These are phyloP conservation scores for Adelges cooleyi DNA, from an alignment of 1,140 invertebrate genomes.

Conservation along the genomic window DNA sequence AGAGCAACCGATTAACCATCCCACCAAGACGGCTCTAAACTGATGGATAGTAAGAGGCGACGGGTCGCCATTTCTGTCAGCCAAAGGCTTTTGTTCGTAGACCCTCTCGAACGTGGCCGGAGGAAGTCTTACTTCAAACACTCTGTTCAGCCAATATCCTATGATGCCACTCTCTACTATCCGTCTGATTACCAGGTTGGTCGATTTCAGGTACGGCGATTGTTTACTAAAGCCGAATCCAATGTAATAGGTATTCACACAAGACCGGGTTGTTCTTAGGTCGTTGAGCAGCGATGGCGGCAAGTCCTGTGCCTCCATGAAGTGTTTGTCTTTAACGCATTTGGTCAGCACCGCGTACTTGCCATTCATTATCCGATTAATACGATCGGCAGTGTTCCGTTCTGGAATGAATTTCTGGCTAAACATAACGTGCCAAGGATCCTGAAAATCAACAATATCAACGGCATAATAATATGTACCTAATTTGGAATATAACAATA, in stretches of 20 bases:
- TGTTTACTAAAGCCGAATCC: slow-evolving; percentile 12
- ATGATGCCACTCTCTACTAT: slow-evolving; percentile 24
- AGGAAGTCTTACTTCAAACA: slow-evolving; percentile 1
- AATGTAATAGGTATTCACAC: slow-evolving; percentile 6
- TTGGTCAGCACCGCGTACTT: slow-evolving; percentile 14
- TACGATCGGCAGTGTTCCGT: background rate
- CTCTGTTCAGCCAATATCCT: slow-evolving; percentile 12
- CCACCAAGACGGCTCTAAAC: background rate
- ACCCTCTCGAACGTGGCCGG: slow-evolving; percentile 14
- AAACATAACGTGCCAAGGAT: slow-evolving; percentile 14
- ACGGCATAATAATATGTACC: too few relatives aligned
- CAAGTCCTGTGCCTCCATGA: slow-evolving; percentile 24
- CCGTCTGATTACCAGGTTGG: background rate
- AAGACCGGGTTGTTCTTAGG: slow-evolving; percentile 3
- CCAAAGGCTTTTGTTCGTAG: slow-evolving; percentile 9
- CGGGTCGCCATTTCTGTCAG: background rate
- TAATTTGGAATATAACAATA: too few relatives aligned
- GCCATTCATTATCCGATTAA: background rate
- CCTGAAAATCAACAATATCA: background rate
- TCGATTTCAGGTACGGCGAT: background rate
- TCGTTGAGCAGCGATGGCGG: slow-evolving; percentile 6
- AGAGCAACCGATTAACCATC: background rate
- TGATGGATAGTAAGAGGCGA: background rate
- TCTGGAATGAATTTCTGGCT: slow-evolving; percentile 9
- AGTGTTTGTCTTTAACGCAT: slow-evolving; percentile 17